Evolutionary conservation across 2,888 invertebrate species (phyloP).

Genomic region (Bruchidius siliquastri): DNA sequence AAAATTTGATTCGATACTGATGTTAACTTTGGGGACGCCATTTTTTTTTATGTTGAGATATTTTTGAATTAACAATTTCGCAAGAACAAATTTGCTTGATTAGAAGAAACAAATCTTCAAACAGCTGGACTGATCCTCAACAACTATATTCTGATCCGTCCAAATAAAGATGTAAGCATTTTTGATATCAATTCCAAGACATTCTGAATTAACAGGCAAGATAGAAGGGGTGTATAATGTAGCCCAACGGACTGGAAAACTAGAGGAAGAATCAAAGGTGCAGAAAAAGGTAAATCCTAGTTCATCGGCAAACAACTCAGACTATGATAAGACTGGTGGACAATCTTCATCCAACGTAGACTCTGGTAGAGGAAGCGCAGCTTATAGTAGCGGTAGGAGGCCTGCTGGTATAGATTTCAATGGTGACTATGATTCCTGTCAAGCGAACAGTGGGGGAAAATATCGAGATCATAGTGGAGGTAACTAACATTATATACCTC

Average conservation of each 20-base stretch:
- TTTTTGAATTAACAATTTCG: no score
- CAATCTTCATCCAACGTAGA: slow-evolving; percentile 71
- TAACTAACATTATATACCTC: slow-evolving; percentile 9
- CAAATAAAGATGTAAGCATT: neutral
- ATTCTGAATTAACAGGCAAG: slow-evolving; percentile 29
- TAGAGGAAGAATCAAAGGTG: slow-evolving; percentile 43
- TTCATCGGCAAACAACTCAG: slow-evolving; percentile 64
- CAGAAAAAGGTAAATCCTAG: slow-evolving; percentile 51
- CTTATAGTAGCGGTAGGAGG: slow-evolving; percentile 69
- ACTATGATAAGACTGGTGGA: slow-evolving; percentile 72
- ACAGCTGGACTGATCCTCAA: no score
- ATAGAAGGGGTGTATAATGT: slow-evolving; percentile 58
- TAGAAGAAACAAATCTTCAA: no score
- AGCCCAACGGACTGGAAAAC: slow-evolving; percentile 48
- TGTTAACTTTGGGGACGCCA: no score
- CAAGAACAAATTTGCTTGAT: no score
- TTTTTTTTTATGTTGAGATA: no score
- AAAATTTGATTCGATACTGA: no score
- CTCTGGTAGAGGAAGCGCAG: slow-evolving; percentile 75
- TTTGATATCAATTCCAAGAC: neutral
- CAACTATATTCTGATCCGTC: no score
- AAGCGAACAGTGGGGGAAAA: slow-evolving; percentile 24
- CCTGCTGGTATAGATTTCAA: slow-evolving; percentile 53
- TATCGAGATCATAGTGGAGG: slow-evolving; percentile 30
- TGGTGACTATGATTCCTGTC: slow-evolving; percentile 54